A percentile compares a stretch with the other conserved stretches of the same genome.
These are phyloP conservation scores for Cyrtodaria siliqua DNA, from an alignment of 2,888 invertebrate species.

Conservation along the genomic window DNA sequence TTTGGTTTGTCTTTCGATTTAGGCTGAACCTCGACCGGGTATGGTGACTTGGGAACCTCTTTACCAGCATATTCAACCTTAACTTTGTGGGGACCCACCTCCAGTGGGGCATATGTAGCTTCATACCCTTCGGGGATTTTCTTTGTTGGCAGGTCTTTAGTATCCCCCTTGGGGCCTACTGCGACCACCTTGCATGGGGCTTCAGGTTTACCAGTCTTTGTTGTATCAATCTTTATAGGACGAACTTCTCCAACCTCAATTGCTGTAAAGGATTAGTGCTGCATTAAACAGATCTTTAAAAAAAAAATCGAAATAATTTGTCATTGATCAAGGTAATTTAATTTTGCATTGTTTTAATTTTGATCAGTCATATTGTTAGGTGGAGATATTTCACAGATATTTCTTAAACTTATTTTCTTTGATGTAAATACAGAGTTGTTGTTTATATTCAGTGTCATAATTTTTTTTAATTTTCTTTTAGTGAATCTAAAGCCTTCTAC, in stretches of 20 bases:
- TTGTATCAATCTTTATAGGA: constrained; percentile 55
- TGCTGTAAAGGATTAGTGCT: constrained; percentile 37
- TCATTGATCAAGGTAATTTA: too few species aligned
- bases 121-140: constrained; percentile 91
- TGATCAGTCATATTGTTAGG: too few species aligned
- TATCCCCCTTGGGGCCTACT: constrained; percentile 81
- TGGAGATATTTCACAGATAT: too few species aligned
- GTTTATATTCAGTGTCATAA: too few species aligned
- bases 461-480: too few species aligned
- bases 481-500: too few species aligned
- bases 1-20: constrained; percentile 53
- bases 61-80: constrained; percentile 84
- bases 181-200: constrained; percentile 73
- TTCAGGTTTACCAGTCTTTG: constrained; percentile 66
- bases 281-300: too few species aligned
- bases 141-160: constrained; percentile 92
- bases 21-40: constrained; percentile 76
- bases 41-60: constrained; percentile 84
- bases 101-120: constrained; percentile 84
- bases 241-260: constrained; percentile 64
- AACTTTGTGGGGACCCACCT: constrained; percentile 86
- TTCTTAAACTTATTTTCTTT: too few species aligned
- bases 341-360: too few species aligned
- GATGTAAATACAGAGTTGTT: too few species aligned
- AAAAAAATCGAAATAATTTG: too few species aligned